Conservation (phyloP, 2,797 vertebrate genomes). For the Sebastes itinus region DNA sequence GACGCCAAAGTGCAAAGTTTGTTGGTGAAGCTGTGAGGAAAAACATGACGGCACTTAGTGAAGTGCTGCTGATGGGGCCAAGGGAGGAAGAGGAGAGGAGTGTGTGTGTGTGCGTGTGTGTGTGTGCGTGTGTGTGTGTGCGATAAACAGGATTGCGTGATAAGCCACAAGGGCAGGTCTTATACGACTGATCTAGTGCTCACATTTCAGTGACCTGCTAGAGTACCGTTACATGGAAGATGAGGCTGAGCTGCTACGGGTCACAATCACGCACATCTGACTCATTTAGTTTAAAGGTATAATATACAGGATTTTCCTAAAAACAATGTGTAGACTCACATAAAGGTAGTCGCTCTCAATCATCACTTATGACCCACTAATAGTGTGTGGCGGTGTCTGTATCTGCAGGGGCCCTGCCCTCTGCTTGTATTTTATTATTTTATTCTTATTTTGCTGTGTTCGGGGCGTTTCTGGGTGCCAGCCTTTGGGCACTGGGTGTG, state of each 20-base stretch:
- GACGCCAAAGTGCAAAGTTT: neutral
- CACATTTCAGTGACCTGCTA: slow-evolving; percentile 32
- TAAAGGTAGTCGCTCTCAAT: too few relatives aligned
- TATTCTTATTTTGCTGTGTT: too few relatives aligned
- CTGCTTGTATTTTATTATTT: too few relatives aligned
- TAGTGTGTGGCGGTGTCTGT: too few relatives aligned
- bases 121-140: neutral
- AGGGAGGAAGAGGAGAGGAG: slow-evolving; percentile 7
- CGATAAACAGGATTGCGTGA: neutral
- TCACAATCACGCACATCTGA: neutral
- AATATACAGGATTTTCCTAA: neutral
- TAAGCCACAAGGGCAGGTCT: neutral
- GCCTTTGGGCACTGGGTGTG: too few relatives aligned
- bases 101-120: neutral
- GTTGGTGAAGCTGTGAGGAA: neutral
- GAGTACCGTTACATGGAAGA: slow-evolving; percentile 18
- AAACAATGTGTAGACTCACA: too few relatives aligned
- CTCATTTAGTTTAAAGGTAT: neutral
- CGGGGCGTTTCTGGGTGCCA: too few relatives aligned
- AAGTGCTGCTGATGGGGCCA: neutral
- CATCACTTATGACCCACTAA: too few relatives aligned
- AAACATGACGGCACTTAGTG: neutral
- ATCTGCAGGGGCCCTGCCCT: too few relatives aligned
- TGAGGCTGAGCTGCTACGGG: neutral
- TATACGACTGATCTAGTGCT: slow-evolving; percentile 1